Conservation (phyloP, 2,888 invertebrate species). For the Platycheirus rosarum region DNA sequence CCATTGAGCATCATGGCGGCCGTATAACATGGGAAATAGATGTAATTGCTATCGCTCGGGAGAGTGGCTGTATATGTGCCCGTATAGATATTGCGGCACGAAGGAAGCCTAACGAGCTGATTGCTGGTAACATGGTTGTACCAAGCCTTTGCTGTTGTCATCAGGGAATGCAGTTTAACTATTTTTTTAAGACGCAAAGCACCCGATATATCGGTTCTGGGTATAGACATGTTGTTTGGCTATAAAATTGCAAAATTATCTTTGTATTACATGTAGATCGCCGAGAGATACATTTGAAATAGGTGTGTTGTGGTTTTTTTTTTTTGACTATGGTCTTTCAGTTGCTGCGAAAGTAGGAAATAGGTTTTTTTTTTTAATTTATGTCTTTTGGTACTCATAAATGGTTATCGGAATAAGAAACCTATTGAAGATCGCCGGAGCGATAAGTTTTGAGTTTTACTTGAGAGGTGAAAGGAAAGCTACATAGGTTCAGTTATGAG, state of each 20-base stretch:
- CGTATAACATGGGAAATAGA: conserved; percentile 64
- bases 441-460: neutral
- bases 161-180: conserved; percentile 51
- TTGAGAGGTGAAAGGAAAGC: conserved; percentile 14
- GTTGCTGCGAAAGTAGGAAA: neutral
- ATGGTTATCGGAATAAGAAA: conserved; percentile 6
- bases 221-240: conserved; percentile 53
- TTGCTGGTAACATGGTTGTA: conserved; percentile 42
- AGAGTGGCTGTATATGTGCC: conserved; percentile 19
- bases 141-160: conserved; percentile 48
- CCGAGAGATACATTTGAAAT: conserved; percentile 9
- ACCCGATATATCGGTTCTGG: conserved; percentile 27
- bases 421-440: neutral
- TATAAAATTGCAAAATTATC: conserved; percentile 63
- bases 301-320: neutral
- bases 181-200: conserved; percentile 29
- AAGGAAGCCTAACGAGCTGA: conserved; percentile 52
- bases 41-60: conserved; percentile 57
- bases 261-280: conserved; percentile 60
- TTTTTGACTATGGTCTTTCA: neutral
- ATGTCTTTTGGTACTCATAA: conserved; percentile 2
- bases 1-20: conserved; percentile 70
- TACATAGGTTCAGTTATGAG: conserved; percentile 1
- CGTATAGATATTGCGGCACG: neutral
- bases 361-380: neutral